Conservation (phyloP, 2,113 vertebrate species). For the Ptilorrhoa leucosticta region DNA sequence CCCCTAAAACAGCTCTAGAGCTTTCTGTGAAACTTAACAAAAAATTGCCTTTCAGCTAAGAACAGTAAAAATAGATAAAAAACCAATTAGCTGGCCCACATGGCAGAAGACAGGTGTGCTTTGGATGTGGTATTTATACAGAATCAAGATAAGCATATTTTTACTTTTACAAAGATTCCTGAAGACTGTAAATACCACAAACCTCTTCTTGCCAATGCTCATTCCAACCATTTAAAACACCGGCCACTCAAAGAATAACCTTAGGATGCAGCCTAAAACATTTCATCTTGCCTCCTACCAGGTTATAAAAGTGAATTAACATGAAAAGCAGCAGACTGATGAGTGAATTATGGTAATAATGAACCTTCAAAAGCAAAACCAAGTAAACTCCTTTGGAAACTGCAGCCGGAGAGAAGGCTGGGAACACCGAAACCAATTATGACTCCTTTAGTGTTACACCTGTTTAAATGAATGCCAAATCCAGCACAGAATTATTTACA, state of each 20-base stretch:
- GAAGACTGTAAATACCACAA: slow-evolving; percentile 22
- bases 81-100: slow-evolving; percentile 57
- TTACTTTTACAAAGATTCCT: not conserved
- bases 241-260: not conserved
- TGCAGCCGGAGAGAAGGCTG: not conserved
- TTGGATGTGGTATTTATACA: slow-evolving; percentile 43
- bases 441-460: slow-evolving; percentile 28
- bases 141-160: slow-evolving; percentile 27
- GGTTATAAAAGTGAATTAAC: not conserved
- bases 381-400: slow-evolving; percentile 34
- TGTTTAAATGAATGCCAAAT: slow-evolving; percentile 48
- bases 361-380: not conserved
- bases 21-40: slow-evolving; percentile 46
- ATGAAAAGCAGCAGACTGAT: not conserved
- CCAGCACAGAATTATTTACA: slow-evolving; percentile 34
- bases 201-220: not conserved
- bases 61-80: slow-evolving; percentile 64
- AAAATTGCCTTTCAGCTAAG: slow-evolving; percentile 39
- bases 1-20: slow-evolving; percentile 40
- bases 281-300: not conserved
- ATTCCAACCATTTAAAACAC: not conserved
- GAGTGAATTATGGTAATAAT: slow-evolving; percentile 11
- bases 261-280: not conserved
- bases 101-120: slow-evolving; percentile 57
- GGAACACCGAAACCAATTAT: slow-evolving; percentile 38